Evolutionary conservation across 1,140 invertebrate genomes (phyloP).

Genomic region (Cryptotermes secundus): DNA sequence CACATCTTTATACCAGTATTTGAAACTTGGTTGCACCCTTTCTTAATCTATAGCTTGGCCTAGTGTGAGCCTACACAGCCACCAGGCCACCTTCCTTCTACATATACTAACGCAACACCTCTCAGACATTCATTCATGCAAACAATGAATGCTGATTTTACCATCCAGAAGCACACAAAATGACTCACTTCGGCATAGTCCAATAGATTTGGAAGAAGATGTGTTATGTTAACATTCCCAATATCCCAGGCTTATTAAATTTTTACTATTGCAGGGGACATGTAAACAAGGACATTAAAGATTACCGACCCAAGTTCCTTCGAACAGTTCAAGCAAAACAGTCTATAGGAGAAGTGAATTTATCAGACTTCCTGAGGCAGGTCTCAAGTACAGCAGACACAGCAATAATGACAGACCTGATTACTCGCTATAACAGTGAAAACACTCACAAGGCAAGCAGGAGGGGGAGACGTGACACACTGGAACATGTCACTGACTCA

Average conservation of each 20-base stretch:
- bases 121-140: too few species aligned
- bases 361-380: conserved; percentile 31
- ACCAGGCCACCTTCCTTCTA: too few species aligned
- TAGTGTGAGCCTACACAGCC: too few species aligned
- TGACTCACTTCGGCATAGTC: too few species aligned
- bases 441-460: not conserved
- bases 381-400: not conserved
- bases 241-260: too few species aligned
- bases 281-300: conserved; percentile 35
- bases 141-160: too few species aligned
- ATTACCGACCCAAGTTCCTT: conserved; percentile 41
- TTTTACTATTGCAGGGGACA: conserved; percentile 27
- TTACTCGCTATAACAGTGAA: not conserved
- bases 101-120: too few species aligned
- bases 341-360: conserved; percentile 35
- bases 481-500: conserved; percentile 59
- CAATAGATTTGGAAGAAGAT: not conserved
- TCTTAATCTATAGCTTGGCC: too few species aligned
- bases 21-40: too few species aligned
- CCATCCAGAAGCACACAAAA: too few species aligned
- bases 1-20: too few species aligned
- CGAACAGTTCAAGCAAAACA: conserved; percentile 37
- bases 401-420: not conserved
- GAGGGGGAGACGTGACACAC: conserved; percentile 49
- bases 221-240: not conserved